These are phyloP conservation scores for Geotrupes spiniger DNA, from an alignment of 2,888 invertebrate genomes.

Conservation along the genomic window DNA sequence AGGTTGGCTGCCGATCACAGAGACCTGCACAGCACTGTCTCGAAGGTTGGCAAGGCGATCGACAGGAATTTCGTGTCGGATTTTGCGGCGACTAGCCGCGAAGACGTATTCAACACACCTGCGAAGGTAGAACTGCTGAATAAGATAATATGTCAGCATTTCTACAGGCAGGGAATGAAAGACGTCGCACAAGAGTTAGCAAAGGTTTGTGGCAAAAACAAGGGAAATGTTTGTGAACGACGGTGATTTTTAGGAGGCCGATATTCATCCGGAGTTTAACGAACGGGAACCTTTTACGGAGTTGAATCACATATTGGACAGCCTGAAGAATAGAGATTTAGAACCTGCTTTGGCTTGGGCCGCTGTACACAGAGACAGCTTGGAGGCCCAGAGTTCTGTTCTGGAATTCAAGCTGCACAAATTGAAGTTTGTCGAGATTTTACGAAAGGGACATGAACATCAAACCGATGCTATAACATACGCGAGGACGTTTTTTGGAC, in stretches of 20 bases:
- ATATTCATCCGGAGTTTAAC: conserved; percentile 60
- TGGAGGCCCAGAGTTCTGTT: conserved; percentile 66
- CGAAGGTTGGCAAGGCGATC: conserved; percentile 94
- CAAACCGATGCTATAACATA: conserved; percentile 85
- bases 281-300: conserved; percentile 77
- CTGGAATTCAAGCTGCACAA: conserved; percentile 81
- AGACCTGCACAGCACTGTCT: conserved; percentile 76
- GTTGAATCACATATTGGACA: conserved; percentile 84
- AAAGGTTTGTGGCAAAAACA: conserved; percentile 47
- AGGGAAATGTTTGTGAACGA: background rate
- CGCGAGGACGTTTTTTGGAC: conserved; percentile 80
- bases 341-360: conserved; percentile 88
- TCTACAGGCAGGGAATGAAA: conserved; percentile 90
- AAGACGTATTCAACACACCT: conserved; percentile 72
- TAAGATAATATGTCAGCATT: conserved; percentile 92
- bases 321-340: conserved; percentile 77
- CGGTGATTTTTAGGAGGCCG: conserved; percentile 61
- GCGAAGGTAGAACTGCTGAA: conserved; percentile 71
- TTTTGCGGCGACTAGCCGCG: conserved; percentile 81
- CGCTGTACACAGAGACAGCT: conserved; percentile 66
- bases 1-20: conserved; percentile 84
- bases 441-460: conserved; percentile 58
- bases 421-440: conserved; percentile 72
- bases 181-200: conserved; percentile 85
- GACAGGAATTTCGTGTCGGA: conserved; percentile 93